Base-by-base conservation (phyloP, 2,888 invertebrate genomes). In the Bellardia bayeri region DNA sequence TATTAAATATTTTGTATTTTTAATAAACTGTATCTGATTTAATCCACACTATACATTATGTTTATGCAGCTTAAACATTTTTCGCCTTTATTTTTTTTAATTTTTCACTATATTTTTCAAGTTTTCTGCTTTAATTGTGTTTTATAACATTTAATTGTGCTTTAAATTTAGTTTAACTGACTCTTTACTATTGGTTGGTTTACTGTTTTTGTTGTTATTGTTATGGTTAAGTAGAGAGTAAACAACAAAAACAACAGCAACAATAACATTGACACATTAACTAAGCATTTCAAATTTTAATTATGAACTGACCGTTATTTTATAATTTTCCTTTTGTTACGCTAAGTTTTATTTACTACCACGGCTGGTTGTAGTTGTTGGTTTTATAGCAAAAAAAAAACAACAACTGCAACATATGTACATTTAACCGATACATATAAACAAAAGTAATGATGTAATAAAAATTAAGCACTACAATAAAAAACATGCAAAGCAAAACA, bases 221-320 rank as follows among this genome's bases (percentile, higher is more conserved):
- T 45, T 16, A 45, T 66, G 23, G 64, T 14, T 14, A 16, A 40
- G 16, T 13, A 64, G 40, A 64, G 64, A 58, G 30, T 30, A 33
- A 45, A 66, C 37, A 68, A 14, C 3, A 54, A 9, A 37, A 40
- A 23, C 3, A 54, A 9, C 51, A 40, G 14, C n/a, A 42, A 54
- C 30, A 78, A 9, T 23, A 64, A 56, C 66, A n/a, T 37, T 33
- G 64, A 81, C 56, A 51, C 63, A 37, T 37, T 37, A 37, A 37
- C 37, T 37, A 66, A 66, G 30, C 49, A 37, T 75, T 82, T 66
- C 49, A 75, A 75, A 68, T 75, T 66, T 68, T 74, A 56, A 82
- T 75, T 68, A 75, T 82, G 49, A 75, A 68, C 49, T 66, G 58
- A 75, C 58, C 82, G 68, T 75, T 75, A 75, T 72, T 58, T 75